Evolutionary conservation across 64 coral and sea anemone genomes (phyloP), one percentile per base, ranked within the genome.

Genomic region (Pachyseris speciosa): DNA sequence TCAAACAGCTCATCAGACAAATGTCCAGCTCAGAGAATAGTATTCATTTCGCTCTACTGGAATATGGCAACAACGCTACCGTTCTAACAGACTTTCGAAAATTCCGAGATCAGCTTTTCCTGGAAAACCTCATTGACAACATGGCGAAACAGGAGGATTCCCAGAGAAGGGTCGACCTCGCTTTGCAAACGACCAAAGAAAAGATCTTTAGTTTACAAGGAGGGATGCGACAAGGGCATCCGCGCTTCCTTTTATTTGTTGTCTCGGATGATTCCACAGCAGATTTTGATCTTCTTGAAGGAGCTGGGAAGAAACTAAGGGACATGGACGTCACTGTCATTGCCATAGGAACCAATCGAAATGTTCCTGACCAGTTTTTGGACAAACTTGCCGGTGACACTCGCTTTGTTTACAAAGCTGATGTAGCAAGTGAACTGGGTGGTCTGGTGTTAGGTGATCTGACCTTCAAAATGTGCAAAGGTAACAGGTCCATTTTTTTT

Each of bases 181-280:
- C 91, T 9, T 45, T 96, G 32, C 32, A 61, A n/a, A 80, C 83
- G 30, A 81, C 75, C 12, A 96, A 84, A 48, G 67, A 44, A 17
- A 45, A 90, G 47, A 92, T 96, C 4, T 96, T 96, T 80, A 96
- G 95, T 19, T 72, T 96, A 11, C 64, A 85, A 30, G 95, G 95
- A 53, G 90, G 91, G 63, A 96, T 96, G 72, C 42, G 95, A 15
- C 95, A 96, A 72, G 95, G 91, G 0, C 72, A 88, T 41, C 95
- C 91, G 1, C 85, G 95, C 9, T 92, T 69, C 52, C 83, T 91
- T 37, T 34, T 96, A 22, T 39, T 96, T 22, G 41, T 96, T 2
- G 74, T 55, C 5, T 89, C 86, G 30, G 91, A 87, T 6, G 49
- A 47, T 10, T 41, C 85, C 30, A 67, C 86, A 0, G 25, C 86